Evolutionary conservation across 2,797 vertebrate genomes (phyloP).

Genomic region (Aulostomus chinensis): DNA sequence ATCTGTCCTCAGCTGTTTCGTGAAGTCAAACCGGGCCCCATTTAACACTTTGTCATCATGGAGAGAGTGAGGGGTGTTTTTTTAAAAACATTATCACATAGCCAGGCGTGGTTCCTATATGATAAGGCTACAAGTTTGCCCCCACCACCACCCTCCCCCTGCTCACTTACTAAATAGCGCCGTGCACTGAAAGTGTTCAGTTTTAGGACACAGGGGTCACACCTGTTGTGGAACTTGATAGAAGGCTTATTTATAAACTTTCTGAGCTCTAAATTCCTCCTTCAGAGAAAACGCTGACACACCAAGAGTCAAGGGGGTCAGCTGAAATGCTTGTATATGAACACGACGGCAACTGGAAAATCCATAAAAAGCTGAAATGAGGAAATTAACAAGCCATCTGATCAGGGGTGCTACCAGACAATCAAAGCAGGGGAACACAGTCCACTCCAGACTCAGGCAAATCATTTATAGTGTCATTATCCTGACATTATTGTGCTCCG

Average conservation of each 20-base stretch:
- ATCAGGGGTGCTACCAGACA: conserved; percentile 66
- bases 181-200: conserved; percentile 98
- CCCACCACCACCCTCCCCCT: conserved; percentile 53
- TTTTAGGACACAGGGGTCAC: conserved; percentile 99
- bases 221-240: conserved; percentile 99
- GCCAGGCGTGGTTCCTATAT: conserved; percentile 41
- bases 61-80: conserved; percentile 17
- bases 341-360: conserved; percentile 93
- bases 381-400: conserved; percentile 89
- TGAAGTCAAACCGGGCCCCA: conserved; percentile 33
- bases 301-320: conserved; percentile 79
- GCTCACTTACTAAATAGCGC: conserved; percentile 69
- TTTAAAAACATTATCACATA: conserved; percentile 27
- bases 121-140: conserved; percentile 71
- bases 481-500: conserved; percentile 8
- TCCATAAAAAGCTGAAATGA: conserved; percentile 92
- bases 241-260: conserved; percentile 99
- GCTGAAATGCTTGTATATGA: conserved; percentile 96
- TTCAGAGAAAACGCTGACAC: conserved; percentile 95
- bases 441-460: not conserved
- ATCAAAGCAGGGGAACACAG: conserved; percentile 29
- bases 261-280: conserved; percentile 97
- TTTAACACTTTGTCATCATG: conserved; percentile 52
- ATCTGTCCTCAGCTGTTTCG: conserved; percentile 69
- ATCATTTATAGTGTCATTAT: conserved; percentile 19